Conservation (phyloP, 2,888 invertebrate genomes). For the Rhingia campestris region DNA sequence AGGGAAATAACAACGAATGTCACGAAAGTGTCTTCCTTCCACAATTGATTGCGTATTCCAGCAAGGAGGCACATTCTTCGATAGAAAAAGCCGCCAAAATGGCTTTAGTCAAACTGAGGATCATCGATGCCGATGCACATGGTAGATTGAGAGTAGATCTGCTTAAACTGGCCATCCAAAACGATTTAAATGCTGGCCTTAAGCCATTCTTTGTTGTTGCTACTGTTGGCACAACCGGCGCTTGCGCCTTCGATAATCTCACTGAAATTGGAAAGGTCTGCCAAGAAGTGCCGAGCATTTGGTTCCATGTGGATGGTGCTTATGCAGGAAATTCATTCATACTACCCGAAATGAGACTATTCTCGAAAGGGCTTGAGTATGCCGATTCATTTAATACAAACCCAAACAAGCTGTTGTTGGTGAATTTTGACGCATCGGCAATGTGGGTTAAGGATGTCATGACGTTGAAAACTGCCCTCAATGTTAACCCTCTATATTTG, state of each 20-base stretch:
- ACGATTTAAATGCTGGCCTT: constrained; percentile 89
- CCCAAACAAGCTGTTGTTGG: constrained; percentile 93
- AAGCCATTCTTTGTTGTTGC: constrained; percentile 93
- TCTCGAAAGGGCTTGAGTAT: constrained; percentile 87
- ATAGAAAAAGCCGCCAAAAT: constrained; percentile 92
- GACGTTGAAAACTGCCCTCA: constrained; percentile 90
- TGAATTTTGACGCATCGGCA: constrained; percentile 93
- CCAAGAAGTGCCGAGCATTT: constrained; percentile 85
- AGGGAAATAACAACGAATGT: constrained; percentile 83
- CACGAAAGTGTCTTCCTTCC: constrained; percentile 89
- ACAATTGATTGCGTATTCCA: constrained; percentile 89
- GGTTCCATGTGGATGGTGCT: constrained; percentile 94
- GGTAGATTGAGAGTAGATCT: constrained; percentile 86
- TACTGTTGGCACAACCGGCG: constrained; percentile 92
- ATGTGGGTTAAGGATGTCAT: constrained; percentile 92
- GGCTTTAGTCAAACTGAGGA: constrained; percentile 88
- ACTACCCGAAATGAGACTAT: constrained; percentile 90
- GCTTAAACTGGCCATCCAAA: constrained; percentile 86
- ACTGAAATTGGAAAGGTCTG: constrained; percentile 90
- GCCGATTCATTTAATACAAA: constrained; percentile 94
- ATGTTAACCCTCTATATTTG: constrained; percentile 93
- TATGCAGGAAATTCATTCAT: constrained; percentile 94
- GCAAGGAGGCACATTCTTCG: constrained; percentile 89
- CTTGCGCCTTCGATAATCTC: constrained; percentile 92
- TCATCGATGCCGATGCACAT: constrained; percentile 88